These are phyloP conservation scores for Axea sp. DNA, from an alignment of 2,888 invertebrate genomes.

Conservation along the genomic window DNA sequence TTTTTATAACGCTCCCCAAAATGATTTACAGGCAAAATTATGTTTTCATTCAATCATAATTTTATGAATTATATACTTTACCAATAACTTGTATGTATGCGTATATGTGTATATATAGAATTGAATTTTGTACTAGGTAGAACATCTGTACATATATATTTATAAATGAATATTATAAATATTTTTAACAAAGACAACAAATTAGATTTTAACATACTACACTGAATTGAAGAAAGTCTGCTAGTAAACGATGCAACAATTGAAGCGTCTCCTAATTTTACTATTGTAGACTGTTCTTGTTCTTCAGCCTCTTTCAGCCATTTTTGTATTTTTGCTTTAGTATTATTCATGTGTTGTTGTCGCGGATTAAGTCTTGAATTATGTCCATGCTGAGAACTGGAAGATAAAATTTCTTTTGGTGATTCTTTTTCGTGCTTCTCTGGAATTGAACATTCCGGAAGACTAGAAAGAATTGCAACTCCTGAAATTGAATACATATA, in stretches of 20 bases:
- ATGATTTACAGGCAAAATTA: no score
- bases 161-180: no score
- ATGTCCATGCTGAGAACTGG: slow-evolving; percentile 67
- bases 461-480: slow-evolving; percentile 93
- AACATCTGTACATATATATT: no score
- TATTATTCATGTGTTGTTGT: slow-evolving; percentile 69
- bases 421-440: slow-evolving; percentile 63
- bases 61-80: no score
- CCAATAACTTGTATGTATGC: no score
- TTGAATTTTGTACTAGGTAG: no score
- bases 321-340: slow-evolving; percentile 82
- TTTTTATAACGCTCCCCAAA: no score
- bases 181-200: no score
- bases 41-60: no score
- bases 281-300: slow-evolving; percentile 91
- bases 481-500: slow-evolving; percentile 82
- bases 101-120: no score
- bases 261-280: slow-evolving; percentile 98
- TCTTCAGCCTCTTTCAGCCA: slow-evolving; percentile 93
- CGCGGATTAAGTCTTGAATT: slow-evolving; percentile 64
- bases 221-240: slow-evolving; percentile 95
- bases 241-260: slow-evolving; percentile 99
- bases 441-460: slow-evolving; percentile 82
- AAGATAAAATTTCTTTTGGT: neutral
- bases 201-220: slow-evolving; percentile 84